Evolutionary conservation across 2,113 vertebrate genomes (phyloP), one percentile per base, ranked within the genome.

Genomic region (Hyaena hyaena): DNA sequence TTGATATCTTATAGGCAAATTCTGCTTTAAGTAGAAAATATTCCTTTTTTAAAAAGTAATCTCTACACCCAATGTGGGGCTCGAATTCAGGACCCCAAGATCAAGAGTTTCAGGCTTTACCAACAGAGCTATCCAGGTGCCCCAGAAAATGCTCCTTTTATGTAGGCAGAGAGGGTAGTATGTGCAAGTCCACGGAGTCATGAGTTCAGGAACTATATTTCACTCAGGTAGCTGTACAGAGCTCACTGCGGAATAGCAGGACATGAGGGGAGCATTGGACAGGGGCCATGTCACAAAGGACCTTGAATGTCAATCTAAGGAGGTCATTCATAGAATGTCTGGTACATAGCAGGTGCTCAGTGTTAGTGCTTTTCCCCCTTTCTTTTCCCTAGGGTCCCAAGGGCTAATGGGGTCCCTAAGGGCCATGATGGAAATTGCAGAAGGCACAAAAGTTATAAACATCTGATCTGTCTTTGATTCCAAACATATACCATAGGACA

Each of bases 1-100:
- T 98, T 96, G 45, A 31, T 96, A 50, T 73, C 55, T 94, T 43
- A 43, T 65, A 92, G 12, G 17, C 71, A 89, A 14, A n/a, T 79
- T 28, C 66, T 93, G 11, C 45, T 19, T 2, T 73, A 55, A 93
- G 71, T 90, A n/a, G 68, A 88, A 97, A 90, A 79, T 88, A 23
- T 88, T 88, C 48, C 63, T 92, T 63, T 66, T 68, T 48, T 15
- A 23, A 58, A 61, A 76, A 48, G 14, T 31, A 31, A 77, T 77
- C 74, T 77, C 74, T 48, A 10, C 1, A 26, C 74, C 74, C 43
- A 48, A 28, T 48, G 43, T 77, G 74, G 43, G 74, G 26, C 43
- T 77, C 2, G 26, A 77, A 48, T 7, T 77, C 74, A 77, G 74
- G 74, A 77, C 74, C 43, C 26, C 74, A 77, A 77, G 39, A 76